Conservation (phyloP, 2,113 vertebrate species). For the Euleptes europaea region DNA sequence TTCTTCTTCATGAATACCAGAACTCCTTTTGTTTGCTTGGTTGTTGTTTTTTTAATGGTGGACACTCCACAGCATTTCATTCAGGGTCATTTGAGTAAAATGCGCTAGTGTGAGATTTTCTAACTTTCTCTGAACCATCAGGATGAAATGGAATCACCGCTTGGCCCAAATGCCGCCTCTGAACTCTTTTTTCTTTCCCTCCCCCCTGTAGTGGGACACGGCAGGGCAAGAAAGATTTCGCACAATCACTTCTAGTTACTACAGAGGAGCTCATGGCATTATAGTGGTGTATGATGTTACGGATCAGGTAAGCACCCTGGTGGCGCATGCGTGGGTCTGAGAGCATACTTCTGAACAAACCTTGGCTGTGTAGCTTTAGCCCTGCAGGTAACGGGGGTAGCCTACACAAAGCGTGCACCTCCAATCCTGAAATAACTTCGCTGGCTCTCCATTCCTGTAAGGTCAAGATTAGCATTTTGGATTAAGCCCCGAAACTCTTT, state of each 20-base stretch:
- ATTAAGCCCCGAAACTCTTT: no score
- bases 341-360: no score
- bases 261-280: slow-evolving; percentile 97
- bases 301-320: slow-evolving; percentile 60
- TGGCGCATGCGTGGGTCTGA: no score
- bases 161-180: neutral
- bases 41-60: neutral
- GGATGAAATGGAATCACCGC: neutral
- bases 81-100: neutral
- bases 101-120: neutral
- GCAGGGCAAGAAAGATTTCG: slow-evolving; percentile 96
- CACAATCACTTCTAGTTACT: slow-evolving; percentile 98
- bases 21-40: neutral
- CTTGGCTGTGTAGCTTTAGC: no score
- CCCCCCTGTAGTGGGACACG: slow-evolving; percentile 89
- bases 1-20: neutral
- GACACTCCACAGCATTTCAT: neutral
- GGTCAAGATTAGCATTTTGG: no score
- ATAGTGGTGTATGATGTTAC: slow-evolving; percentile 98
- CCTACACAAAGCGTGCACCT: no score
- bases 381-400: no score
- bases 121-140: neutral
- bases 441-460: no score
- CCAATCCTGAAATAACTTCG: no score
- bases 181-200: neutral